Base-by-base conservation (phyloP, 64 coral and sea anemone genomes). In the Stylophora pistillata region DNA sequence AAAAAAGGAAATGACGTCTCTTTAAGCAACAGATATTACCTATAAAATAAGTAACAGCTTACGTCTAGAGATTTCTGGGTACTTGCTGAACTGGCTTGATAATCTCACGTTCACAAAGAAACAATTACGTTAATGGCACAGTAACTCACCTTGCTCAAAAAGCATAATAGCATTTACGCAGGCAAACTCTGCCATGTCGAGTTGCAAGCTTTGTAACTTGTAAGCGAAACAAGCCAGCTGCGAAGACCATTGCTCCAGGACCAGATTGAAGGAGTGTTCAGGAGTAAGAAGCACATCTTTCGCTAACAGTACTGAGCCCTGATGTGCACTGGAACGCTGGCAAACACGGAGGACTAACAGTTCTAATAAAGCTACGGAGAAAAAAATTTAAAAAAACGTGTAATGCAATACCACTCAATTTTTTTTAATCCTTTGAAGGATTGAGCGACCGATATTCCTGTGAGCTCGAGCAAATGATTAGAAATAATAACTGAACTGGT, bases 141-240 rank as follows among this genome's bases (percentile, higher is more conserved):
- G 1, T 33, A 18, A 34, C 47, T 86, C 81, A 99, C 97, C 97
- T 95, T 99, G 97, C n/a, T 95, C 94, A 82, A 99, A 95, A 16
- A 99, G 90, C 93, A 99, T 93, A 61, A 99, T 95, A 16, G 97
- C 90, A 74, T 92, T 99, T 2, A 99, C 90, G 74, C 97, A 99
- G 21, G 97, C 97, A 81, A 99, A 99, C 77, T 99, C 97, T 10
- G 97, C 97, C 97, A 99, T 99, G 74, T 99, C 97, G 12, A 99
- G 90, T 53, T 99, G 97, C 56, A 99, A 79, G 30, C 93, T 99
- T 86, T 99, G 97, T 25, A 99, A 56, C 71, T 99, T 99, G 81
- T 95, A 95, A 29, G 90, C 91, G 65, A 95, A 99, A 63, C 94
- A 90, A 18, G 94, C 89, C 32, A 99, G 55, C 31, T 95, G 94